Percentiles rank a stretch among this genome's conserved stretches.
phyloP scores from a whole-genome alignment of 2,888 invertebrate species.

The Agrotis segetum region DNA sequence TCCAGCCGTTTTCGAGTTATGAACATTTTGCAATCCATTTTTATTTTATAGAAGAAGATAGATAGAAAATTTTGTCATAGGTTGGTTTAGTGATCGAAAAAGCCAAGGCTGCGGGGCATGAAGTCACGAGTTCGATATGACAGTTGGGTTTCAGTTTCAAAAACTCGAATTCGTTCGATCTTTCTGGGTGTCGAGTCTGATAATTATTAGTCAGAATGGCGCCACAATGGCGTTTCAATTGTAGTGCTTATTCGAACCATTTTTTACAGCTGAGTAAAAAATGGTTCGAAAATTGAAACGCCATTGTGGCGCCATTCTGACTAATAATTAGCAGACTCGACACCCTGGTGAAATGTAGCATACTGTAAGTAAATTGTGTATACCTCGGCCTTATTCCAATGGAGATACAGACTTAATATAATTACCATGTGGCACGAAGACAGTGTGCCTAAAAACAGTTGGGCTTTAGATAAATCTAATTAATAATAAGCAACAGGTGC shows the following conservation, averaged over 20 bases:
- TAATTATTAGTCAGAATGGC: no score
- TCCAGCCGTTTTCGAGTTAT: no score
- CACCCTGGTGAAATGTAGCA: no score
- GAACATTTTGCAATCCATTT: background rate
- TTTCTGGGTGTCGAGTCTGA: no score
- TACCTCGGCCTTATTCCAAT: background rate
- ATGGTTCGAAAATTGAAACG: no score
- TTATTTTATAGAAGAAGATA: background rate
- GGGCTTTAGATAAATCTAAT: background rate
- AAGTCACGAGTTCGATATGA: background rate
- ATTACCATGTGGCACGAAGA: background rate
- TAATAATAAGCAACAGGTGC: slow-evolving; percentile 28
- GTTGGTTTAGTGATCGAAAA: background rate
- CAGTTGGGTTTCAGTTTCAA: background rate
- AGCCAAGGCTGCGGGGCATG: background rate
- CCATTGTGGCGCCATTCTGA: no score
- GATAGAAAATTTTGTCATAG: no score
- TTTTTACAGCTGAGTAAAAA: no score
- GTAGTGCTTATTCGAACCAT: no score
- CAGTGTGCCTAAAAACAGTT: slow-evolving; percentile 21
- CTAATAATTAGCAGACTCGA: no score
- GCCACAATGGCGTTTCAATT: no score
- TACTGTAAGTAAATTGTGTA: background rate
- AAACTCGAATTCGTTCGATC: background rate
- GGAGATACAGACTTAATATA: background rate